phyloP scores from a whole-genome alignment of 1,140 invertebrate species.

The Brachionus rotundiformis region DNA sequence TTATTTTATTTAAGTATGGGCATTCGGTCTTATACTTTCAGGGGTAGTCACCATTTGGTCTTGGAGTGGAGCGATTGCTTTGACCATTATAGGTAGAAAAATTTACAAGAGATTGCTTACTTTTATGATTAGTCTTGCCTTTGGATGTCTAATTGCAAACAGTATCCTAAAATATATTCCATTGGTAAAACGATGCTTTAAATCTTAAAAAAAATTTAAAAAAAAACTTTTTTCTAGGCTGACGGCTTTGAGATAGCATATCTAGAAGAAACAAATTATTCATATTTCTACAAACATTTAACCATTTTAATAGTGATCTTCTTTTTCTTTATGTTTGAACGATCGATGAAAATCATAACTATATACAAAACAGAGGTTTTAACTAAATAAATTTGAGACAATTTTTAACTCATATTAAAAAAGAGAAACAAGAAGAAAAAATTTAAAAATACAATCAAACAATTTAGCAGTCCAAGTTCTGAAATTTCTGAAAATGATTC shows the following conservation, averaged over 20 bases:
- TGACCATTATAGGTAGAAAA: constrained; percentile 68
- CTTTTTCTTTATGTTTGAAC: constrained; percentile 48
- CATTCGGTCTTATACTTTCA: neutral
- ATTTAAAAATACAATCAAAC: neutral
- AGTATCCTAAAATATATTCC: constrained; percentile 71
- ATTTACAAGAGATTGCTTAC: constrained; percentile 68
- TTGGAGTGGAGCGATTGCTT: constrained; percentile 68
- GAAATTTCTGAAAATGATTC: neutral
- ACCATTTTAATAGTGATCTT: constrained; percentile 15
- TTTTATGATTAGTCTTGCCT: constrained; percentile 71
- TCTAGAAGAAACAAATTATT: constrained; percentile 34
- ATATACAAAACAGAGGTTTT: constrained; percentile 26
- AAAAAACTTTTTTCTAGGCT: neutral
- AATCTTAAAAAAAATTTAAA: no score
- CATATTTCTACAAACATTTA: constrained; percentile 45
- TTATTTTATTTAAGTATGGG: constrained; percentile 21
- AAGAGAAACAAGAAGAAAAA: neutral
- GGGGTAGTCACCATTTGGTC: constrained; percentile 68
- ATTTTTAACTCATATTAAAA: neutral
- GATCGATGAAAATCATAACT: constrained; percentile 43
- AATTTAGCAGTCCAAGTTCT: neutral
- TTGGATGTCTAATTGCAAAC: constrained; percentile 70
- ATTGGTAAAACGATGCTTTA: constrained; percentile 62
- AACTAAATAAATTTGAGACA: neutral
- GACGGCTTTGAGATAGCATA: constrained; percentile 37